Base-by-base conservation (phyloP, 2,113 vertebrate species). In the Hydrochoerus hydrochaeris region DNA sequence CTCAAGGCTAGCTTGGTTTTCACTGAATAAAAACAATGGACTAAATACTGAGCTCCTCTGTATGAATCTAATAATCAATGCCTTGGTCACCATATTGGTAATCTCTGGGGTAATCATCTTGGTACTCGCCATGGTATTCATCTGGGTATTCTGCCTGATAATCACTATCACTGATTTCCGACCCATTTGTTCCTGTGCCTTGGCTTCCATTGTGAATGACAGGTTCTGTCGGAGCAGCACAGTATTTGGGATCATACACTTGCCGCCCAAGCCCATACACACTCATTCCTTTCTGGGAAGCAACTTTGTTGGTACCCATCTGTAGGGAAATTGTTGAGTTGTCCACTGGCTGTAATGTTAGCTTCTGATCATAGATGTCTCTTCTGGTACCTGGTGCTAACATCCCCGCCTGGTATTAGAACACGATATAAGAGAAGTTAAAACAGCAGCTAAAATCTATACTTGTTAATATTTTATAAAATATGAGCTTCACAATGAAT, bases 241-340 rank as follows among this genome's bases (percentile, higher is more conserved):
- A 99, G 98, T 99, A 99, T 97, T 99, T 99, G 97, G 99, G 99
- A 96, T 99, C 99, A 0, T 99, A 99, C 20, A 99, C 99, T 98
- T 99, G 99, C 58, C 99, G 99, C 97, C 99, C 99, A 65, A 99
- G 99, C 96, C 99, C 99, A 2, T 99, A 99, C 94, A 99, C 99
- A 0, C 99, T 99, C 99, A 99, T 99, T 73, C 99, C 99, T 91
- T 99, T 99, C 98, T 99, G 99, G 57, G 99, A 99, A 2, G 99
- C 99, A 67, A 99, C 99, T 98, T 99, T 99, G 98, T 99, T 99
- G 98, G 99, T 99, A 90, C 99, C 99, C 99, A 99, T 99, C 99
- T 99, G 99, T 97, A 99, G 98, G 1, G 99, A 99, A 98, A 99
- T 99, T 35, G 99, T 99, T 8, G 99, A 99, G 98, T 99, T 99